phyloP scores from a whole-genome alignment of 2,797 vertebrate species.

The Catostomus latipinnis region DNA sequence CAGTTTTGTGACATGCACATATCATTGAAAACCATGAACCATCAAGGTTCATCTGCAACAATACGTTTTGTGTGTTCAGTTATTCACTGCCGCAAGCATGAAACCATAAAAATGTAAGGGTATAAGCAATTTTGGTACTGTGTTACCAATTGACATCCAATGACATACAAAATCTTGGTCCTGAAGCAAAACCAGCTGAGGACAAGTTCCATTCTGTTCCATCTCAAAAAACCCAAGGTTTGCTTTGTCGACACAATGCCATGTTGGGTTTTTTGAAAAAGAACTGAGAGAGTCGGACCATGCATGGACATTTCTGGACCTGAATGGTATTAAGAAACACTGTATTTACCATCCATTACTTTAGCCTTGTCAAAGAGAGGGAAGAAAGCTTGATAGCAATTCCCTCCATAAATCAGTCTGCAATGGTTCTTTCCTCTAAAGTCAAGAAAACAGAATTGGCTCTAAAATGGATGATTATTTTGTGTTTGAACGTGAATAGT shows the following conservation, averaged over 20 bases:
- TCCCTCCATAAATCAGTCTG: neutral
- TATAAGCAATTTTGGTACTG: no score
- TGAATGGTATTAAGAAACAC: neutral
- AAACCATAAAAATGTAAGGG: no score
- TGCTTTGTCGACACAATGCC: neutral
- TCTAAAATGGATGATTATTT: conserved; percentile 20
- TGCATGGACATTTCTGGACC: neutral
- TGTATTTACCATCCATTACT: neutral
- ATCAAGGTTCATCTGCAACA: no score
- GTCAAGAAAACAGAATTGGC: neutral
- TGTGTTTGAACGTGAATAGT: conserved; percentile 6
- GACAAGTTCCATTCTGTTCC: no score
- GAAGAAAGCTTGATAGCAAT: neutral
- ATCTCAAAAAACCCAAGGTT: neutral
- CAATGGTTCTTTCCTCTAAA: neutral
- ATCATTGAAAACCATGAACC: no score
- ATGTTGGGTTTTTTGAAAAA: neutral
- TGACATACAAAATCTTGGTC: no score
- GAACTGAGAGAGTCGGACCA: neutral
- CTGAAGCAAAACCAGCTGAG: neutral
- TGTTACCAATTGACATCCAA: no score
- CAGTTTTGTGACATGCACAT: no score
- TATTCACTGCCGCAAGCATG: no score
- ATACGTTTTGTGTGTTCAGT: no score
- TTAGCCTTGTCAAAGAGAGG: neutral